Conservation (phyloP, 2,888 invertebrate genomes). For the Altica lythri region DNA sequence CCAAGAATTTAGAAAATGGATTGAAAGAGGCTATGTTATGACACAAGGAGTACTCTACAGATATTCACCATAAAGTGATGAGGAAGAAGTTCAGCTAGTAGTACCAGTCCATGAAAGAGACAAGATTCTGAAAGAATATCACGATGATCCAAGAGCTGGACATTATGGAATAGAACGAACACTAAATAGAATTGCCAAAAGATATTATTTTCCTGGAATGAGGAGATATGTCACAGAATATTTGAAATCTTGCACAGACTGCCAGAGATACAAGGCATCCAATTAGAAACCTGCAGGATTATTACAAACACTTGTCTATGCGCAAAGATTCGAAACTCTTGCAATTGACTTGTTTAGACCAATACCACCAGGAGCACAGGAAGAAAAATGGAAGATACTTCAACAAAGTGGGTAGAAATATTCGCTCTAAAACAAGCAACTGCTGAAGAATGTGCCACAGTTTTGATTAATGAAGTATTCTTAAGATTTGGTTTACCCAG, state of each 20-base stretch:
- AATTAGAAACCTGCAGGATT: neutral
- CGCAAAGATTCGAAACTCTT: neutral
- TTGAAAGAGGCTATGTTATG: constrained; percentile 6
- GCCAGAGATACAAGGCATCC: no score
- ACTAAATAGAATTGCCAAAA: no score
- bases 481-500: constrained; percentile 47
- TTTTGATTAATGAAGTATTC: constrained; percentile 25
- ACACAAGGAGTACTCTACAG: neutral
- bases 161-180: no score
- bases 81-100: neutral
- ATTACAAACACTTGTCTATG: neutral
- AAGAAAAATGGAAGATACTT: neutral
- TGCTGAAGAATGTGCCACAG: no score
- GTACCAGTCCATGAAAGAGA: neutral
- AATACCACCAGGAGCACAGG: neutral
- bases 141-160: neutral
- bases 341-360: no score
- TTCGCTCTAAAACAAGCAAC: no score
- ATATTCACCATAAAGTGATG: neutral
- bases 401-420: neutral
- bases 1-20: neutral
- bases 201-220: neutral
- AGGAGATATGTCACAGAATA: no score
- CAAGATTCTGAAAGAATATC: neutral
- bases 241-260: no score